These are phyloP conservation scores for Cephus cinctus DNA, from an alignment of 1,140 invertebrate genomes.

Conservation along the genomic window DNA sequence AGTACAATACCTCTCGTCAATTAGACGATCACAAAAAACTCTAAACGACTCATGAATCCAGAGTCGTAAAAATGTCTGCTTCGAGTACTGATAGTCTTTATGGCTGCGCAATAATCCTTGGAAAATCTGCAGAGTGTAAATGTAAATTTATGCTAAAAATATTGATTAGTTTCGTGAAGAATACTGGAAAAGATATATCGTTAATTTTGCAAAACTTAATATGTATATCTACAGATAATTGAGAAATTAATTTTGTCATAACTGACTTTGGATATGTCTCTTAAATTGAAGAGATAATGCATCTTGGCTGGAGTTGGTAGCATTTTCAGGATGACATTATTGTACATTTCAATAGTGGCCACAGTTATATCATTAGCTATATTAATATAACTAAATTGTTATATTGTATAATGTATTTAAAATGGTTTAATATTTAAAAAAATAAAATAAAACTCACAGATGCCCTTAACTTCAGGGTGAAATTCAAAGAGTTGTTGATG, in stretches of 20 bases:
- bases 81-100: conserved; percentile 73
- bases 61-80: conserved; percentile 66
- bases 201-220: too few species aligned
- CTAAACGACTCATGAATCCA: conserved; percentile 84
- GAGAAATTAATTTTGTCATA: background rate
- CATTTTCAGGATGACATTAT: conserved; percentile 68
- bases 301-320: conserved; percentile 84
- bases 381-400: conserved; percentile 7
- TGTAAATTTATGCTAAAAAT: conserved; percentile 8
- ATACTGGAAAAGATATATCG: too few species aligned
- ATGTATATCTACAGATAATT: too few species aligned
- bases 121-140: conserved; percentile 55
- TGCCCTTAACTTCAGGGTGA: conserved; percentile 73
- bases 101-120: conserved; percentile 75
- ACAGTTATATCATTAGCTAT: conserved; percentile 59
- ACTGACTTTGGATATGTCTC: conserved; percentile 77
- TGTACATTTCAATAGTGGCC: conserved; percentile 75
- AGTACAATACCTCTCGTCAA: conserved; percentile 64
- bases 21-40: conserved; percentile 79
- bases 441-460: conserved; percentile 50
- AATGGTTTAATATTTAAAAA: conserved; percentile 3
- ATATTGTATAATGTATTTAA: background rate
- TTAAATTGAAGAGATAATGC: conserved; percentile 85
- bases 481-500: conserved; percentile 75
- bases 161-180: too few species aligned